Base-by-base conservation (phyloP, 2,888 invertebrate species). In the Cosmia trapezina region DNA sequence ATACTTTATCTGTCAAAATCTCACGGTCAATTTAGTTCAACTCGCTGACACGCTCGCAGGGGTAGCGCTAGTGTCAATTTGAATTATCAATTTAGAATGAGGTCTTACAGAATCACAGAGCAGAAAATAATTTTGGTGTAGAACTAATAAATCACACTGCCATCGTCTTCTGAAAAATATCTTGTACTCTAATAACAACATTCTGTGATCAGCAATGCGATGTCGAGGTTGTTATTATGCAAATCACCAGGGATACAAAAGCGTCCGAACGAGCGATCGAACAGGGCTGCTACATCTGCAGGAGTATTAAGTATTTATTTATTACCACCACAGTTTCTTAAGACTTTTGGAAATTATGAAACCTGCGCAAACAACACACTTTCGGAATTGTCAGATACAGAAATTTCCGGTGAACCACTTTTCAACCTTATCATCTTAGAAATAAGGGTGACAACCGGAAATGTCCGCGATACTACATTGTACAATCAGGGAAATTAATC, bases 181-280 rank as follows among this genome's bases (percentile, higher is more conserved):
- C 33, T 54, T 43, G 47, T 12, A 43, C 53, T 19, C 22, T 33
- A 53, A 57, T 62, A 79, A 28, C 61, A 73, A 73, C 47, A 57
- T 73, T 77, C 47, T 79, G 61, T 43, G 77, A 73, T 62, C 57
- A 57, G 53, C 41, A 60, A 70, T 66, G 53, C 77, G 22, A 60
- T 54, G 70, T 47, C 62, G 62, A 47, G 17, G 61, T 73, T 62
- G 56, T 56, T 77, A 72, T 78, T 79, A 72, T 79, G 77, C 51
- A 77, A 77, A 77, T 77, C 80, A 11, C 53, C 41, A 62, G 53
- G 57, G 57, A 66, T 59, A 77, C 80, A 73, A 62, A 79, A 28
- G 60, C 80, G 22, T 47, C 57, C 47, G 33, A 51, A 51, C 72
- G 28, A 37, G n/a, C 5, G 28, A 68, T 54, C 22, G 22, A 37